A percentile compares a stretch with the other conserved stretches of the same genome.
Evolutionary conservation across 2,797 vertebrate genomes (phyloP).

Genomic region (Propithecus deckenii): DNA sequence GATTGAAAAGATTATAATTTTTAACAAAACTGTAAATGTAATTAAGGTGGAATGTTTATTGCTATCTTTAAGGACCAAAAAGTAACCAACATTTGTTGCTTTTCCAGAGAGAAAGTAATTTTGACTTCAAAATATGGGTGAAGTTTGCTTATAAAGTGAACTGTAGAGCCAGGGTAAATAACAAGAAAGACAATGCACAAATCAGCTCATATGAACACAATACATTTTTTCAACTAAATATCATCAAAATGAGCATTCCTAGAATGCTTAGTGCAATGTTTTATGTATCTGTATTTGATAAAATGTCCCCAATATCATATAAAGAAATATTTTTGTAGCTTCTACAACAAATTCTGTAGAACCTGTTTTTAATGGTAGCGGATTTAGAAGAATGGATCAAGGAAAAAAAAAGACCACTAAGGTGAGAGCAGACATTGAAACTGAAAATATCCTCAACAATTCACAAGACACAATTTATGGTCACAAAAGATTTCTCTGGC

Average conservation of each 20-base stretch:
- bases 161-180: constrained; percentile 4
- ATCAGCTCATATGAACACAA: neutral
- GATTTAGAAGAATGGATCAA: neutral
- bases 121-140: constrained; percentile 14
- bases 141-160: constrained; percentile 48
- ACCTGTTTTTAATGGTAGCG: neutral
- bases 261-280: neutral
- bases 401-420: neutral
- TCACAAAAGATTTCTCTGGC: neutral
- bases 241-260: constrained; percentile 18
- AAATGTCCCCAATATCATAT: neutral
- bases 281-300: neutral
- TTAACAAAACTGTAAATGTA: constrained; percentile 59
- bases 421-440: neutral
- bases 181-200: constrained; percentile 7
- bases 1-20: constrained; percentile 61
- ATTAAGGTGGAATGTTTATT: constrained; percentile 54
- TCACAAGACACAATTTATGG: neutral
- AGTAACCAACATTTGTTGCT: constrained; percentile 14
- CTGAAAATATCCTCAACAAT: neutral
- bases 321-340: neutral
- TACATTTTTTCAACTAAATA: neutral
- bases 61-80: constrained; percentile 51
- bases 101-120: constrained; percentile 31
- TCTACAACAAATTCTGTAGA: neutral